A percentile compares a stretch with the other conserved stretches of the same genome.
phyloP scores from a whole-genome alignment of 2,797 vertebrate species.

The Coluber constrictor region DNA sequence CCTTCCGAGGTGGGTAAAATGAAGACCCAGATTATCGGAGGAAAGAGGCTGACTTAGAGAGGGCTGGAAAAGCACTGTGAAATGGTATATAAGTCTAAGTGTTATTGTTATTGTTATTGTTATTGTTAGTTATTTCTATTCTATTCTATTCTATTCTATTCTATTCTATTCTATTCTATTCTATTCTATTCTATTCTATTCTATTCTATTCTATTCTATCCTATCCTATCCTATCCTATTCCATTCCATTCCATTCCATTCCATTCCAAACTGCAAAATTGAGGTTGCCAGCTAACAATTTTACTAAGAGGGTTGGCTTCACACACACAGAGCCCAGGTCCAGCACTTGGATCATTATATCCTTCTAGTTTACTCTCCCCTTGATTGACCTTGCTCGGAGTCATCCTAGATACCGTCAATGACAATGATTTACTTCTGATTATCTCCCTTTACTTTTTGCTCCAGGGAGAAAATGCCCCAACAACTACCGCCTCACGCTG shows the following conservation, averaged over 20 bases:
- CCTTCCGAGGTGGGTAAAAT: too few relatives aligned
- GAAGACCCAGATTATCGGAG: too few relatives aligned
- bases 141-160: too few relatives aligned
- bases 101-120: too few relatives aligned
- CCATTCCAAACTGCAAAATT: background rate
- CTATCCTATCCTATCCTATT: too few relatives aligned
- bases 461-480: background rate
- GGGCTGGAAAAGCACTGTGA: too few relatives aligned
- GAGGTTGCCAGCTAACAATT: background rate
- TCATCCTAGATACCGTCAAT: background rate
- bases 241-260: too few relatives aligned
- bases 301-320: background rate
- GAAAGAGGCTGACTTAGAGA: too few relatives aligned
- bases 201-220: too few relatives aligned
- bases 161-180: too few relatives aligned
- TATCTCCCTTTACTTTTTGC: constrained; percentile 44
- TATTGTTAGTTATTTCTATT: too few relatives aligned
- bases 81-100: too few relatives aligned
- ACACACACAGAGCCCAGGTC: background rate
- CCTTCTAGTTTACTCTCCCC: background rate
- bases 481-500: constrained; percentile 23
- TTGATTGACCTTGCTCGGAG: background rate
- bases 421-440: background rate
- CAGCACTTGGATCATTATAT: background rate
- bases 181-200: fast-evolving